Conservation (phyloP, 2,888 invertebrate species). For the Crossocerus cetratus region DNA sequence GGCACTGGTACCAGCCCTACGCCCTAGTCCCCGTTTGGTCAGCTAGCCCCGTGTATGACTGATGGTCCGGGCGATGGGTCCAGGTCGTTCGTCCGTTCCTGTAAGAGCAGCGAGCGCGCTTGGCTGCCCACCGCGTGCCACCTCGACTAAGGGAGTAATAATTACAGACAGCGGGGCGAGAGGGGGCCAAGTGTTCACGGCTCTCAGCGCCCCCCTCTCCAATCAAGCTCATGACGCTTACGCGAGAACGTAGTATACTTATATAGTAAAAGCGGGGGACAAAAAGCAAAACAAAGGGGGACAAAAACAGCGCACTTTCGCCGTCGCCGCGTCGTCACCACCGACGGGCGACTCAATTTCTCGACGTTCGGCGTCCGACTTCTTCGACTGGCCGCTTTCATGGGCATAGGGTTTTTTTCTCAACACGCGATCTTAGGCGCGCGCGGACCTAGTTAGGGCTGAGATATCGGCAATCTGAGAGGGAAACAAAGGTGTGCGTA, state of each 20-base stretch:
- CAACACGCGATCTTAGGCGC: conserved; percentile 3
- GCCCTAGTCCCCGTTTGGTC: conserved; percentile 76
- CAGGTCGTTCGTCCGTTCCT: conserved; percentile 34
- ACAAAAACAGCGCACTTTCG: no score
- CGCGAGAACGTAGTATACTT: background rate
- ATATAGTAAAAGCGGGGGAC: background rate
- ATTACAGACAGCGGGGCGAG: background rate
- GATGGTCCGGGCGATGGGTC: conserved; percentile 54
- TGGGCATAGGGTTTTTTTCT: background rate
- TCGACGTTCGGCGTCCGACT: background rate
- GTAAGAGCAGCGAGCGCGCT: conserved; percentile 14
- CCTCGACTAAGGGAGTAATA: background rate
- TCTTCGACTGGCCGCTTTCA: background rate
- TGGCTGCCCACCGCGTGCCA: conserved; percentile 23
- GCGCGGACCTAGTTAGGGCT: background rate
- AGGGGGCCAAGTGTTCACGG: background rate
- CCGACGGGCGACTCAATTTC: background rate
- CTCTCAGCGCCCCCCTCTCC: background rate
- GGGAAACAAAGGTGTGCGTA: background rate
- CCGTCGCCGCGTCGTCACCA: no score
- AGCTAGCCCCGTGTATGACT: conserved; percentile 73
- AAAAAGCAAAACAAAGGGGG: no score
- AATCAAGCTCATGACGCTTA: background rate
- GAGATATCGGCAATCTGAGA: background rate
- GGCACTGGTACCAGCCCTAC: conserved; percentile 75